Evolutionary conservation across 1,140 invertebrate species (phyloP).

Genomic region (Bombus superbus): DNA sequence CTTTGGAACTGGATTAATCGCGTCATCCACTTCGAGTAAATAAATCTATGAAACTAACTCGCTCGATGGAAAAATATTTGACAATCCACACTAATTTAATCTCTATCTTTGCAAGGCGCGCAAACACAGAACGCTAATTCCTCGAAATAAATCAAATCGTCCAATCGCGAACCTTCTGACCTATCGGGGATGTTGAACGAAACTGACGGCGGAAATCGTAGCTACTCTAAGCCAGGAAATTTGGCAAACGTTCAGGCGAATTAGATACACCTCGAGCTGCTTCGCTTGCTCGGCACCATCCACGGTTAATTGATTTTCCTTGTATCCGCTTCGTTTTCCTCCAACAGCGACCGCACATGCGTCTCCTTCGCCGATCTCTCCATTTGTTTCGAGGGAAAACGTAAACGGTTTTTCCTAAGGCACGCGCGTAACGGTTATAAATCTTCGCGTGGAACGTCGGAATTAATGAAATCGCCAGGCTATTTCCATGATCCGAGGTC

Average conservation of each 20-base stretch:
- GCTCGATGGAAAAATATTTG: too few species aligned
- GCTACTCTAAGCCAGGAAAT: not conserved
- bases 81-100: too few species aligned
- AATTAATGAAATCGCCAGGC: constrained; percentile 26
- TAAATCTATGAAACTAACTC: too few species aligned
- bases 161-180: not conserved
- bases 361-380: not conserved
- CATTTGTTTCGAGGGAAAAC: not conserved
- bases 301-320: constrained; percentile 22
- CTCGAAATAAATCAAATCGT: not conserved
- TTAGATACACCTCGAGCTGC: not conserved
- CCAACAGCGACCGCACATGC: not conserved
- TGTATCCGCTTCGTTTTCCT: not conserved
- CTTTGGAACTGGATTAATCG: too few species aligned
- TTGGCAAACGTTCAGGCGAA: not conserved
- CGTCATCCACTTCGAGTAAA: too few species aligned
- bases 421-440: constrained; percentile 3
- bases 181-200: not conserved
- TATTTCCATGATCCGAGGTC: not conserved
- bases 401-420: constrained; percentile 7
- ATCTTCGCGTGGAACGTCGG: not conserved
- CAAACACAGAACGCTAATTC: not conserved
- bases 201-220: not conserved
- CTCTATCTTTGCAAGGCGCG: too few species aligned
- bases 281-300: not conserved